Percentiles rank a stretch among this genome's conserved stretches.
phyloP scores from a whole-genome alignment of 1,140 invertebrate species.

The Charaxes varanes region DNA sequence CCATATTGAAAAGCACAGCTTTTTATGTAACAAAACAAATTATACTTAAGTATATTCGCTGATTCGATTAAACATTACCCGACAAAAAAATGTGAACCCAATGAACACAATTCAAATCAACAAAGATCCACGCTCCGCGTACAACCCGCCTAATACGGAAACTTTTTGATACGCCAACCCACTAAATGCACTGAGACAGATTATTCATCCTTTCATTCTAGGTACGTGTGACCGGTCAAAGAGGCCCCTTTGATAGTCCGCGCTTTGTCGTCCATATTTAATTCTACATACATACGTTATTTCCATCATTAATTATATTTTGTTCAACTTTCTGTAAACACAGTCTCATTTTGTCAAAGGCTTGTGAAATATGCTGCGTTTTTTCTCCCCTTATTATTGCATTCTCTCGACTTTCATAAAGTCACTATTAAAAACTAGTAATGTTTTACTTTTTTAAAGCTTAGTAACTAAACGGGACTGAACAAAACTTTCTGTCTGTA shows the following conservation, averaged over 20 bases:
- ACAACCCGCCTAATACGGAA: constrained; percentile 31
- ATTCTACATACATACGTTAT: constrained; percentile 20
- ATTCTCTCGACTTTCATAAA: no score
- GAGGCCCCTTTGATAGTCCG: constrained; percentile 38
- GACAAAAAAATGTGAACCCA: background rate
- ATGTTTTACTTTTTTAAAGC: no score
- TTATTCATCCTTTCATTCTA: constrained; percentile 39
- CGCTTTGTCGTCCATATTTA: constrained; percentile 28
- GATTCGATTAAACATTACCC: background rate
- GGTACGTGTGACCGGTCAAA: constrained; percentile 48
- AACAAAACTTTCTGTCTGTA: no score
- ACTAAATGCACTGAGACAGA: constrained; percentile 42
- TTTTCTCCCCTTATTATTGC: no score
- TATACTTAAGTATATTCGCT: background rate
- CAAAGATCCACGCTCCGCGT: constrained; percentile 13
- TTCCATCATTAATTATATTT: constrained; percentile 20
- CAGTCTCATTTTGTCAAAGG: constrained; percentile 11
- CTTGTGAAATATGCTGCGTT: no score
- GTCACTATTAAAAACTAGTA: no score
- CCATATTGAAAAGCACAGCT: no score
- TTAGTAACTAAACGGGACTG: no score
- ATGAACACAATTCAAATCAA: no score
- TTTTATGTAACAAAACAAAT: no score
- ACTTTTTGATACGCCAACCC: constrained; percentile 44
- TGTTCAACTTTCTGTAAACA: constrained; percentile 19